Evolutionary conservation across 2,888 invertebrate species (phyloP).

Genomic region (Pyrgus malvae): DNA sequence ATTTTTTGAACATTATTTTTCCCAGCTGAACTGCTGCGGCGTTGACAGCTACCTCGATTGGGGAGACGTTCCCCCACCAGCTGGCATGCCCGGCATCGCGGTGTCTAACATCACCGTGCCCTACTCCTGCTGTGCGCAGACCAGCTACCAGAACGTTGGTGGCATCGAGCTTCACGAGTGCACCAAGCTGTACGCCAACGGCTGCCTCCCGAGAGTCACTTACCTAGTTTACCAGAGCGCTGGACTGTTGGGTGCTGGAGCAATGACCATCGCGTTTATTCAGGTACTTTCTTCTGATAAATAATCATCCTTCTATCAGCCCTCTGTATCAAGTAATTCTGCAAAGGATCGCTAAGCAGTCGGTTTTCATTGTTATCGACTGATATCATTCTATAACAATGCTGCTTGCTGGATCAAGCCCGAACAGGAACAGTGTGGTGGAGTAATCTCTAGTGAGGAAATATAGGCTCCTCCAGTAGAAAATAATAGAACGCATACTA

Average conservation of each 20-base stretch:
- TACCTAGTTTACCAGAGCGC: slow-evolving; percentile 86
- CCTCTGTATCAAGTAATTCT: too few relatives aligned
- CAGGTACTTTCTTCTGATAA: slow-evolving; percentile 76
- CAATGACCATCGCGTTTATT: slow-evolving; percentile 89
- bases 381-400: too few relatives aligned
- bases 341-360: too few relatives aligned
- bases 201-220: slow-evolving; percentile 83
- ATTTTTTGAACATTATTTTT: too few relatives aligned
- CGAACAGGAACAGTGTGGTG: too few relatives aligned
- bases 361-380: too few relatives aligned
- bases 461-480: too few relatives aligned
- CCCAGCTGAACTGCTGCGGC: slow-evolving; percentile 87
- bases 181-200: slow-evolving; percentile 69
- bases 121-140: slow-evolving; percentile 81
- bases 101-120: slow-evolving; percentile 77
- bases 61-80: slow-evolving; percentile 56
- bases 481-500: too few relatives aligned
- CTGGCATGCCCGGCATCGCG: slow-evolving; percentile 49
- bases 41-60: slow-evolving; percentile 84
- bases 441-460: too few relatives aligned
- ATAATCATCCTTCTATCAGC: too few relatives aligned
- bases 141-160: slow-evolving; percentile 38
- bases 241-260: slow-evolving; percentile 87
- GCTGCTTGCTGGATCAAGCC: too few relatives aligned
- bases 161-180: slow-evolving; percentile 52